These are phyloP conservation scores for Habrosyne pyritoides DNA, from an alignment of 2,888 invertebrate genomes.

Conservation along the genomic window DNA sequence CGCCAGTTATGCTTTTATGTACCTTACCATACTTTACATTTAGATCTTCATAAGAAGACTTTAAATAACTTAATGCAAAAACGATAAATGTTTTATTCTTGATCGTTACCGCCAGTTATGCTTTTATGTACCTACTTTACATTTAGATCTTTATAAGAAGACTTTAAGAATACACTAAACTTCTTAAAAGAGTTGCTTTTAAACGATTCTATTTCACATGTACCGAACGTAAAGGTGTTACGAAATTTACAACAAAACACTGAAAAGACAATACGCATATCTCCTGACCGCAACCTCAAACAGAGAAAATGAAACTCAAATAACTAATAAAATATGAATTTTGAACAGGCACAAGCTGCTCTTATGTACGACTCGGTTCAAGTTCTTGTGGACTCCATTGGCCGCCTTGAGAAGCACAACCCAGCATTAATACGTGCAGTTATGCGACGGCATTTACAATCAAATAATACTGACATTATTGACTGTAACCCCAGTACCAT, in stretches of 20 bases:
- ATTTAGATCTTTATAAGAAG: neutral
- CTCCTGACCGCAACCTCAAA: neutral
- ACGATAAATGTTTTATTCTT: neutral
- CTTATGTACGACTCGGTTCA: constrained; percentile 97
- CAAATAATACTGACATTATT: constrained; percentile 86
- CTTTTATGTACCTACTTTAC: neutral
- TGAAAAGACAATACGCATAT: neutral
- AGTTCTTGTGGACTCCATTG: constrained; percentile 94
- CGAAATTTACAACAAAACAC: neutral
- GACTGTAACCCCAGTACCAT: constrained; percentile 92
- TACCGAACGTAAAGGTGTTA: neutral
- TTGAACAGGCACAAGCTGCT: constrained; percentile 93
- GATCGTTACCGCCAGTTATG: neutral
- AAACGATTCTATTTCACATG: neutral
- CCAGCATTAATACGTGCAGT: constrained; percentile 88
- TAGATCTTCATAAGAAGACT: neutral
- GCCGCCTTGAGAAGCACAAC: constrained; percentile 91
- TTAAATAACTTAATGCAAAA: neutral
- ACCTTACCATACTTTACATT: neutral
- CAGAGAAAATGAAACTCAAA: neutral
- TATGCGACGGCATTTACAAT: constrained; percentile 79
- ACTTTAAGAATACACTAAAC: no score
- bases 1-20: neutral
- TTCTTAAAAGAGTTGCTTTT: no score
- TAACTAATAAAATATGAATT: constrained; percentile 8